Base-by-base conservation (phyloP, 1,140 invertebrate species). In the Pogonomyrmex barbatus region DNA sequence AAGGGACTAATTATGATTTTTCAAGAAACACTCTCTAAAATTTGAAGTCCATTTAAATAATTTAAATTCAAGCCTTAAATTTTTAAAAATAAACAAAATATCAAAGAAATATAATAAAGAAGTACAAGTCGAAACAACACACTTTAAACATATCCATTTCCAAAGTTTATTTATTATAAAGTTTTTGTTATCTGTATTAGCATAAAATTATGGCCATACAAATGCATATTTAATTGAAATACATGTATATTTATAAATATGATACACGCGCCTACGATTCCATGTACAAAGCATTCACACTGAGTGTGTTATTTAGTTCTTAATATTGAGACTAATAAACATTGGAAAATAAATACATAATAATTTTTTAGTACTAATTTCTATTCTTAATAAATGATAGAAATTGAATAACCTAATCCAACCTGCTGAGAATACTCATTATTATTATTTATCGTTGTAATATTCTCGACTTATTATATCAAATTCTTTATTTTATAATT, bases 101-200 rank as follows among this genome's bases (percentile, higher is more conserved):
- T 65, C 42, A 9, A 3, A 67, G 2, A 33, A 45, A 42, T 24
- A 24, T 45, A 67, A 4, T 17, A 24, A 45, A 45, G 42, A 45
- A 45, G 8, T 6, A 45, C 42, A 45, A 45, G 42, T 45, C 1
- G 24, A 42, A 67, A 1, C 24, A 24, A 24, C 24, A 24, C 24
- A 24, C 10, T 65, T 5, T 9, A n/a, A 12, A 39, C 36, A 17
- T 4, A 0, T 67, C 39, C 4, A 67, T 67, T 24, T 67, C n/a
- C 12, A 67, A 65, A n/a, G 17, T 67, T 24, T 42, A 65, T 65
- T 67, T 45, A 45, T 67, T 45, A 67, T 10, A 67, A 67, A 67
- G 39, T 67, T 67, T 45, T 65, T 1, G 39, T 42, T 45, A 45
- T 45, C 39, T 67, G 24, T 2, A 24, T 1, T 67, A 67, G 10